phyloP scores from a whole-genome alignment of 2,888 invertebrate species.

The Caenorhabditis uteleia region DNA sequence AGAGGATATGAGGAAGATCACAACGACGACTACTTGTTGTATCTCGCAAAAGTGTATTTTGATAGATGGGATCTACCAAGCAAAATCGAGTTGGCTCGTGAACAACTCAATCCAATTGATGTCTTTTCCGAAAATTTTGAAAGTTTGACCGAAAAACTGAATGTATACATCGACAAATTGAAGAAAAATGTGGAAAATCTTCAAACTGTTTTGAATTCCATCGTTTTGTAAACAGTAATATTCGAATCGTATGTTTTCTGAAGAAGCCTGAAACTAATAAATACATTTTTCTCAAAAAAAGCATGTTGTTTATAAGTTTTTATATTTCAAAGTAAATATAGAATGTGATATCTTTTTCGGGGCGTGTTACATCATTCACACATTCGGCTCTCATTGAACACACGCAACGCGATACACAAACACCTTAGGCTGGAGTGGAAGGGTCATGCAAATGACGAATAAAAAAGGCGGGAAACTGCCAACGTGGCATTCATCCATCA shows the following conservation, averaged over 20 bases:
- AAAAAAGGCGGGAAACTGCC: too few relatives aligned
- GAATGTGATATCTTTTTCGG: too few relatives aligned
- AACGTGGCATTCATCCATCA: too few relatives aligned
- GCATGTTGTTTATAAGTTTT: too few relatives aligned
- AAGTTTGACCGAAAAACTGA: conserved; percentile 12
- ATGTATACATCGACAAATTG: conserved; percentile 18
- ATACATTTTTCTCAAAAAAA: too few relatives aligned
- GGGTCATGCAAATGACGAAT: too few relatives aligned
- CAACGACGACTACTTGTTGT: conserved; percentile 21
- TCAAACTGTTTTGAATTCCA: conserved; percentile 20
- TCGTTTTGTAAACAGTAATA: conserved; percentile 2
- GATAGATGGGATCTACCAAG: conserved; percentile 13
- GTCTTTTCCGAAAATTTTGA: conserved; percentile 2
- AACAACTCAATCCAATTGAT: conserved; percentile 12
- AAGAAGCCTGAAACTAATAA: too few relatives aligned
- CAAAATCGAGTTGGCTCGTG: conserved; percentile 17
- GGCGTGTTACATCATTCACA: too few relatives aligned
- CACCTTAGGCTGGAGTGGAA: too few relatives aligned
- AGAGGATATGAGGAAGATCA: conserved; percentile 4
- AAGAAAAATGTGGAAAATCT: conserved; percentile 14
- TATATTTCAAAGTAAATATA: too few relatives aligned
- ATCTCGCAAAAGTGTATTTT: conserved; percentile 14
- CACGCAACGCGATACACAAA: too few relatives aligned
- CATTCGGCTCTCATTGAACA: too few relatives aligned
- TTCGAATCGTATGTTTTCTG: neutral